Evolutionary conservation across 2,888 invertebrate species (phyloP).

Genomic region (Frankliniella fusca): DNA sequence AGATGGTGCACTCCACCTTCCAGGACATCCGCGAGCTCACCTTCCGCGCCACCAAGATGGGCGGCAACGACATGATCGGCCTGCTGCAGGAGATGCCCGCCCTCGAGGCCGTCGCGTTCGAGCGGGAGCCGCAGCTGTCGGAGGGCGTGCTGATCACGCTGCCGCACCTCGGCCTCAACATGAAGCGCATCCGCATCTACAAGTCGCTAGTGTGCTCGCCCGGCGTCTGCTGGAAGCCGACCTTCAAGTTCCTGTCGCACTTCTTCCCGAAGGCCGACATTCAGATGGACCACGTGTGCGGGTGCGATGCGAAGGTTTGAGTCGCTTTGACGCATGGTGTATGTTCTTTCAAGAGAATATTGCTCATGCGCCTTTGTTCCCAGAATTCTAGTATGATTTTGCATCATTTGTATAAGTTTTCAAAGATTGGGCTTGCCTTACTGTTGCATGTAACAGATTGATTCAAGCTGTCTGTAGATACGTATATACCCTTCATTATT

Average conservation of each 20-base stretch:
- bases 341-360: too few relatives aligned
- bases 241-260: not conserved
- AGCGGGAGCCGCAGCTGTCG: not conserved
- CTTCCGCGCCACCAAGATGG: not conserved
- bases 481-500: too few relatives aligned
- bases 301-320: too few relatives aligned
- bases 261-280: not conserved
- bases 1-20: not conserved
- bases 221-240: not conserved
- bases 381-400: not conserved
- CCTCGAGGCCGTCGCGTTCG: not conserved
- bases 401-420: not conserved
- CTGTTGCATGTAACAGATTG: not conserved
- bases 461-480: too few relatives aligned
- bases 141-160: not conserved
- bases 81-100: not conserved
- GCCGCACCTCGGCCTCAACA: not conserved
- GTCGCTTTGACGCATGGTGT: too few relatives aligned
- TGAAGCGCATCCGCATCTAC: not conserved
- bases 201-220: not conserved
- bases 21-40: not conserved
- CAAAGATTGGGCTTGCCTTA: not conserved
- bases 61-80: not conserved
- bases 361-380: not conserved
- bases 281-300: not conserved